Evolutionary conservation across 2,888 invertebrate species (phyloP), one percentile per base, ranked within the genome.

Genomic region (Sarcophaga caerulescens): DNA sequence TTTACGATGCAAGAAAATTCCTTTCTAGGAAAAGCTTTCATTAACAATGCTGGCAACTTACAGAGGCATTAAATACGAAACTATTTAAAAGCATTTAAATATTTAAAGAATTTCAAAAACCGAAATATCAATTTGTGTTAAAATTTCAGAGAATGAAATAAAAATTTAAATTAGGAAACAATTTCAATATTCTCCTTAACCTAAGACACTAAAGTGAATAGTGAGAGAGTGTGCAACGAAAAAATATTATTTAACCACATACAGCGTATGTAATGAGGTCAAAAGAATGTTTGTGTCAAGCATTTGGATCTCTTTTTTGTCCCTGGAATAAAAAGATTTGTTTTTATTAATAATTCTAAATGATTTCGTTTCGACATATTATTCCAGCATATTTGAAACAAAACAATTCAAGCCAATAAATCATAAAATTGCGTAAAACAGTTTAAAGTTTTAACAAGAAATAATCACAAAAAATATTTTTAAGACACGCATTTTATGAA

Each of bases 121-220:
- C 0, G 12, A 47, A 47, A 4, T 47, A 4, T 4, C 3, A 47
- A 47, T 52, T 14, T 52, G 17, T 52, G 3, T 52, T 14, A 52
- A 14, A 4, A 17, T 52, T 52, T 4, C 4, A 52, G 10, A 35
- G 0, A 35, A 35, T 1, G 3, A 35, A 35, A 35, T 10, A 10
- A 35, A 35, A 25, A 57, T 70, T 68, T 23, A 19, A 17, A 62
- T 62, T 47, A 12, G 17, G 14, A 69, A 23, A 2, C 60, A 68
- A n/a, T 60, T 60, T 59, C 25, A 17, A 45, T 69, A 35, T 4
- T 11, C 60, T 65, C 12, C 78, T 63, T 79, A 79, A 84, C 83
- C 78, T 84, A 62, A 69, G 78, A 21, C 79, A 79, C 62, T 69
- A 23, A 25, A 47, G 52, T 45, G 19, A 74, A 11, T 74, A 62